A percentile compares a stretch with the other conserved stretches of the same genome.
These are phyloP conservation scores for Lipophrys pholis DNA, from an alignment of 2,113 vertebrate species.

Conservation along the genomic window DNA sequence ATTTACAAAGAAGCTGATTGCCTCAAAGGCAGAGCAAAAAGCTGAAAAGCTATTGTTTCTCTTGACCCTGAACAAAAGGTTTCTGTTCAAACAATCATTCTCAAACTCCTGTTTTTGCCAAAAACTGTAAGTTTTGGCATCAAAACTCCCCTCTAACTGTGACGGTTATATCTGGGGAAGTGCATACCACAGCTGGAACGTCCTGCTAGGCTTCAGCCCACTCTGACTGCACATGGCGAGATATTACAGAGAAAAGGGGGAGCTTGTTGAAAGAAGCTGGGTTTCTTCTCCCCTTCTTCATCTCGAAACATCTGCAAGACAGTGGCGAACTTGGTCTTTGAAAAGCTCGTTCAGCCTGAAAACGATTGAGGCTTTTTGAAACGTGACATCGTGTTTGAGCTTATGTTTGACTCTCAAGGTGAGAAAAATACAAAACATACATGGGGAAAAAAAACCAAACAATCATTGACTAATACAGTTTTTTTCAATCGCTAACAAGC, in stretches of 20 bases:
- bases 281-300: neutral
- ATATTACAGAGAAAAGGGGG: neutral
- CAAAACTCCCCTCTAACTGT: neutral
- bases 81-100: constrained; percentile 25
- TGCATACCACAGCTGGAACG: constrained; percentile 16
- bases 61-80: constrained; percentile 25
- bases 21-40: constrained; percentile 14
- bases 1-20: constrained; percentile 35
- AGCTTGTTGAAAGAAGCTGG: neutral
- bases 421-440: neutral
- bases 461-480: too few species aligned
- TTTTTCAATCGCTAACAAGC: too few species aligned
- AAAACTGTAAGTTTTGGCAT: constrained; percentile 13
- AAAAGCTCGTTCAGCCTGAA: neutral
- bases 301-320: constrained; percentile 15
- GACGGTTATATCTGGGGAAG: neutral
- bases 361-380: neutral
- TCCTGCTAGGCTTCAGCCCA: neutral
- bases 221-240: constrained; percentile 5
- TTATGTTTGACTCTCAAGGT: neutral
- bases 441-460: neutral
- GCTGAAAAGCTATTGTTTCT: constrained; percentile 12
- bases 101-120: constrained; percentile 15
- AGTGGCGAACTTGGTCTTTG: neutral
- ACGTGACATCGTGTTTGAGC: neutral